phyloP scores from a whole-genome alignment of 2,888 invertebrate genomes.

The Eudasyphora cyanicolor region DNA sequence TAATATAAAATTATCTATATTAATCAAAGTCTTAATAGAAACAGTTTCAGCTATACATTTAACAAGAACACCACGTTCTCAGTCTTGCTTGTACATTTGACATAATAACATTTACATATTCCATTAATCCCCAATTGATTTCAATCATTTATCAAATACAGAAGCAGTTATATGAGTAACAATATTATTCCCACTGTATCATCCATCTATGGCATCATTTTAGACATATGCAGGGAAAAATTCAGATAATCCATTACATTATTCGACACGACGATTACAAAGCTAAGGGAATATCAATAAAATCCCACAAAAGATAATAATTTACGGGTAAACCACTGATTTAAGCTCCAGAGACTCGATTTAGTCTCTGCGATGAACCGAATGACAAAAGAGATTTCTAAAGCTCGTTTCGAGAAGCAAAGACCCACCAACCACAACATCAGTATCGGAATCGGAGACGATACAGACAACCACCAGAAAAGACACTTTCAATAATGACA shows the following conservation, averaged over 20 bases:
- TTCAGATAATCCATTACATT: slow-evolving; percentile 22
- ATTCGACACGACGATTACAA: not conserved
- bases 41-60: too few relatives aligned
- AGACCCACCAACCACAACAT: not conserved
- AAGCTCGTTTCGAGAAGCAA: not conserved
- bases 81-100: not conserved
- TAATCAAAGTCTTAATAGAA: too few relatives aligned
- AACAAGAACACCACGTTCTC: too few relatives aligned
- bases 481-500: slow-evolving; percentile 59
- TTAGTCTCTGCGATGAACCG: not conserved
- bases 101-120: slow-evolving; percentile 3
- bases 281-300: slow-evolving; percentile 30
- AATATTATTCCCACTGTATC: slow-evolving; percentile 8
- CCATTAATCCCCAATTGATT: not conserved
- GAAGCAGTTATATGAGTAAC: slow-evolving; percentile 27
- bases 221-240: not conserved
- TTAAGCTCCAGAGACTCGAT: slow-evolving; percentile 49
- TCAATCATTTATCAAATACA: slow-evolving; percentile 9
- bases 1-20: too few relatives aligned
- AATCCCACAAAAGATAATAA: slow-evolving; percentile 52
- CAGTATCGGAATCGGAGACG: not conserved
- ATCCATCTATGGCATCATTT: not conserved
- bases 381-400: slow-evolving; percentile 49
- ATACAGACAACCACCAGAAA: slow-evolving; percentile 27
- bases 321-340: slow-evolving; percentile 46